Evolutionary conservation across 2,797 vertebrate species (phyloP), one percentile per base, ranked within the genome.

Genomic region (Spheniscus humboldti): DNA sequence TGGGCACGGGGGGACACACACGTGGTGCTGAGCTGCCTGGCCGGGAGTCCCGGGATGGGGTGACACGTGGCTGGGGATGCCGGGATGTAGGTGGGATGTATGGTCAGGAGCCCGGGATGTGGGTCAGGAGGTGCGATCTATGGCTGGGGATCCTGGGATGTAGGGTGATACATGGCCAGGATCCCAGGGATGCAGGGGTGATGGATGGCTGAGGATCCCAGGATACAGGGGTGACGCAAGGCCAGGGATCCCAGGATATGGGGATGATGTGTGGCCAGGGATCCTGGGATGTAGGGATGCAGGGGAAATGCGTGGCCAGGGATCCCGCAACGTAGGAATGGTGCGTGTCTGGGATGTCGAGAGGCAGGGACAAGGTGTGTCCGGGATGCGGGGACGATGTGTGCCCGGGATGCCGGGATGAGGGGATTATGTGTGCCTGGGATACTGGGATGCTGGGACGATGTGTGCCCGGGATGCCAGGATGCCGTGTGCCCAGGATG

Each of bases 51-150:
- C 4, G 6, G 55, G 7, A 3, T n/a, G 7, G 13, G 31, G 27
- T 4, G 17, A n/a, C 8, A 12, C 1, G 10, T 9, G 57, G 39
- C 3, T 2, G 12, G 17, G 53, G 27, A 23, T 63, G 13, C 45
- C 5, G 3, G 50, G 52, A 18, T 68, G 11, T 11, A 33, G 4
- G 9, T 23, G 30, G 10, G 35, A 53, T 13, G 4, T 6, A 11
- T 0, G 25, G 57, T 9, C 77, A 15, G 45, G 60, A 81, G 4
- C 8, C 11, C 0, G 1, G 59, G 59, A 20, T 60, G 1, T 6
- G 15, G 37, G 31, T 27, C 27, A 33, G 15, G 13, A 33, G 24
- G 11, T 11, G n/a, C 18, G 37, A 20, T 6, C 9, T 6, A 15
- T 6, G 18, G 18, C 13, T 4, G 22, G 6, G 59, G 10, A 27